Evolutionary conservation across 2,113 vertebrate species (phyloP), one percentile per base, ranked within the genome.

Genomic region (Lycaon pictus): DNA sequence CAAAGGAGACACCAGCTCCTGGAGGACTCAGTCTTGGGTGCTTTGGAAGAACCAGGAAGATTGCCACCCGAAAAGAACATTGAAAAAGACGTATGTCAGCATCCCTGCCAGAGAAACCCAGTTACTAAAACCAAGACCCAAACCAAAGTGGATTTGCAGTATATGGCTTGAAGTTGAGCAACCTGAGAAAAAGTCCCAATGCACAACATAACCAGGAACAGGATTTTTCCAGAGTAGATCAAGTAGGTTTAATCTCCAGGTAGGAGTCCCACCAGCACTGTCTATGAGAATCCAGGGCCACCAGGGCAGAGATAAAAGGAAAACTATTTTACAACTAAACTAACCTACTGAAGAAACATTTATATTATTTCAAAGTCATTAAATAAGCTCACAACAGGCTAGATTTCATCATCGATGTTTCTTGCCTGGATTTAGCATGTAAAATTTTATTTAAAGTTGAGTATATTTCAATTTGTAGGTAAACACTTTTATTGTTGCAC

Each of bases 401-500:
- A 88, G 22, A 11, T 25, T 96, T 74, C 12, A 69, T 89, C 37
- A 85, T 63, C 15, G 86, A 1, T 58, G 0, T 88, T 82, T 76
- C 67, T 77, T 94, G 51, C 32, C 55, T 51, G 9, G 76, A 83
- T 81, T 90, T 90, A 88, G 93, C 62, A 72, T 17, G 83, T 67
- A 85, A 53, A 77, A 65, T 90, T 90, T 76, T 81, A 90, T 62
- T 92, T 81, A 62, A 97, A 90, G 80, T 90, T 5, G 88, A 76
- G 1, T 92, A 53, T 62, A 60, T 15, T 0, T 83, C 56, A 76
- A 37, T 69, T 79, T 63, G 37, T 82, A 56, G 67, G 17, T 88
- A 67, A 51, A 11, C 20, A 35, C 20, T 48, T 82, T 80, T 92
- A 77, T 63, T 43, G 74, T 74, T 89, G 1, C 11, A 48, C 22